phyloP scores from a whole-genome alignment of 92 coral and sea anemone genomes.

The Hydrozoanthus gracilis region DNA sequence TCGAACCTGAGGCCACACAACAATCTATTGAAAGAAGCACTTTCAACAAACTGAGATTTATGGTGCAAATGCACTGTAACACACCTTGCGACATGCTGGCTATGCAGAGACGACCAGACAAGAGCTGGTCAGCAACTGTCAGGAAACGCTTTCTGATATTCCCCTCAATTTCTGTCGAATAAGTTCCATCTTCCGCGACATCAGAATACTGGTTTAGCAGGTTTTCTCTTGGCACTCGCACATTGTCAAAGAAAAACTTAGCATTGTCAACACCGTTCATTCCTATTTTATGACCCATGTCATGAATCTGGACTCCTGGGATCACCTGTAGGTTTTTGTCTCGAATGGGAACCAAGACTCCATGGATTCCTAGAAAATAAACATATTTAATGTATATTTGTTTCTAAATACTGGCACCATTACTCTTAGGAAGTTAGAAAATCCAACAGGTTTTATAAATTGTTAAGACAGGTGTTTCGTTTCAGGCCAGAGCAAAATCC shows the following conservation, averaged over 20 bases:
- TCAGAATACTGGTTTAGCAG: conserved; percentile 81
- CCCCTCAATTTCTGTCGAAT: conserved; percentile 71
- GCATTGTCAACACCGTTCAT: conserved; percentile 91
- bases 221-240: conserved; percentile 86
- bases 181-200: conserved; percentile 84
- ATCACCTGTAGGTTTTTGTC: conserved; percentile 69
- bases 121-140: conserved; percentile 85
- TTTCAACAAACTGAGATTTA: no score
- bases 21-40: no score
- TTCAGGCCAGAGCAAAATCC: no score
- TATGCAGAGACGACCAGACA: conserved; percentile 84
- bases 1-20: no score
- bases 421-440: no score
- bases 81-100: conserved; percentile 83
- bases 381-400: neutral
- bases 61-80: neutral
- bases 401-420: no score
- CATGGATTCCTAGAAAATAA: conserved; percentile 74
- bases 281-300: conserved; percentile 93
- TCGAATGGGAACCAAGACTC: conserved; percentile 79
- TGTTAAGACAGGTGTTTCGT: no score
- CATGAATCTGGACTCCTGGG: conserved; percentile 86
- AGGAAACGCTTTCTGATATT: conserved; percentile 81
- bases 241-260: conserved; percentile 81
- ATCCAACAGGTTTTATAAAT: no score